Evolutionary conservation across 2,113 vertebrate species (phyloP).

Genomic region (Salminus brasiliensis): DNA sequence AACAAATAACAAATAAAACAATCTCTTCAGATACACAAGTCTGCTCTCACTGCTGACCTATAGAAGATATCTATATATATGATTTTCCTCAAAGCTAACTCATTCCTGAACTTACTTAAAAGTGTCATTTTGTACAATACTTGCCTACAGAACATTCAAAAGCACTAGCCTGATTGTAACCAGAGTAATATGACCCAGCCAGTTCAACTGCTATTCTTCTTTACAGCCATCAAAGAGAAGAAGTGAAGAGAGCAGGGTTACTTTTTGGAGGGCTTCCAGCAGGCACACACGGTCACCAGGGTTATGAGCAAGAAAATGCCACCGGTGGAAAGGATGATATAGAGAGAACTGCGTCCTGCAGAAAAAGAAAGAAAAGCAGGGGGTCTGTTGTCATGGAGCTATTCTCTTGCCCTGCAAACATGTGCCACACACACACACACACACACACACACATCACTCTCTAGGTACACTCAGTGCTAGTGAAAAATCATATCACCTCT

Average conservation of each 20-base stretch:
- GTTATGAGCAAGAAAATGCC: conserved; percentile 98
- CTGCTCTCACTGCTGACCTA: background rate
- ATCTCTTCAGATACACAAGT: background rate
- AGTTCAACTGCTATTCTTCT: background rate
- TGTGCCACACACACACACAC: background rate
- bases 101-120: background rate
- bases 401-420: background rate
- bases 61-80: too few species aligned
- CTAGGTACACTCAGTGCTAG: background rate
- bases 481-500: background rate
- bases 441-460: background rate
- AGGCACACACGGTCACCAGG: conserved; percentile 97
- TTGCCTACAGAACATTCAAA: conserved; percentile 1
- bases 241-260: conserved; percentile 59
- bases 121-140: conserved; percentile 4
- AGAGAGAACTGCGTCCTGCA: conserved; percentile 94
- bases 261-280: conserved; percentile 98
- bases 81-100: background rate
- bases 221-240: background rate
- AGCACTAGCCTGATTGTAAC: conserved; percentile 1
- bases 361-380: conserved; percentile 15
- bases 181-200: background rate
- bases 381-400: conserved; percentile 31
- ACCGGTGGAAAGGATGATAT: conserved; percentile 96
- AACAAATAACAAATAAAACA: too few species aligned